Evolutionary conservation across 2,888 invertebrate genomes (phyloP).

Genomic region (Plagodis pulveraria): DNA sequence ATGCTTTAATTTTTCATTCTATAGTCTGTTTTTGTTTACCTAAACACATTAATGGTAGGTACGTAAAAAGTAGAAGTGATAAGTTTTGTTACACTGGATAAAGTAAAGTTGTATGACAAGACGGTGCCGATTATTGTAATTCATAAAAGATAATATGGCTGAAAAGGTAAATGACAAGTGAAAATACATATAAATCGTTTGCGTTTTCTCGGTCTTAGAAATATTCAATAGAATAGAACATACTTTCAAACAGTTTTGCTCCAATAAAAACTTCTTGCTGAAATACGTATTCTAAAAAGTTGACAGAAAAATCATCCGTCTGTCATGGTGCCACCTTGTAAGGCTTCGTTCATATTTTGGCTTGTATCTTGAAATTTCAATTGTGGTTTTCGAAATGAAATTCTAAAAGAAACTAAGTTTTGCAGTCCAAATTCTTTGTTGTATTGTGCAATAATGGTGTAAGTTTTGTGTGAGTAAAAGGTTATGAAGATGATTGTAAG

Average conservation of each 20-base stretch:
- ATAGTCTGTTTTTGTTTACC: no score
- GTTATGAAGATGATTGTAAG: slow-evolving; percentile 12
- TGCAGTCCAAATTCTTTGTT: slow-evolving; percentile 29
- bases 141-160: slow-evolving; percentile 6
- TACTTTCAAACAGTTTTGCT: neutral
- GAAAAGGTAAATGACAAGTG: slow-evolving; percentile 21
- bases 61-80: no score
- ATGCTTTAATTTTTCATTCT: no score
- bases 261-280: slow-evolving; percentile 2
- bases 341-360: slow-evolving; percentile 45
- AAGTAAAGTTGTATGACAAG: no score
- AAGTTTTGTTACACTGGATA: no score
- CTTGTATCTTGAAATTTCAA: slow-evolving; percentile 43
- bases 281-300: slow-evolving; percentile 11
- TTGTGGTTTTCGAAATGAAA: slow-evolving; percentile 30
- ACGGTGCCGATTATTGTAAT: no score
- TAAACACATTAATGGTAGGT: no score
- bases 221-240: neutral
- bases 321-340: slow-evolving; percentile 22
- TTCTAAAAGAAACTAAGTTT: slow-evolving; percentile 29
- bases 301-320: slow-evolving; percentile 39
- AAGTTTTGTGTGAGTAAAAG: slow-evolving; percentile 31
- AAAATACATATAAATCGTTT: no score
- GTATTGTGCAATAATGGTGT: slow-evolving; percentile 39
- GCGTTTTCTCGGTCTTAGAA: no score